A percentile compares a stretch with the other conserved stretches of the same genome.
These are phyloP conservation scores for Plebejus argus DNA, from an alignment of 2,888 invertebrate species.

Conservation along the genomic window DNA sequence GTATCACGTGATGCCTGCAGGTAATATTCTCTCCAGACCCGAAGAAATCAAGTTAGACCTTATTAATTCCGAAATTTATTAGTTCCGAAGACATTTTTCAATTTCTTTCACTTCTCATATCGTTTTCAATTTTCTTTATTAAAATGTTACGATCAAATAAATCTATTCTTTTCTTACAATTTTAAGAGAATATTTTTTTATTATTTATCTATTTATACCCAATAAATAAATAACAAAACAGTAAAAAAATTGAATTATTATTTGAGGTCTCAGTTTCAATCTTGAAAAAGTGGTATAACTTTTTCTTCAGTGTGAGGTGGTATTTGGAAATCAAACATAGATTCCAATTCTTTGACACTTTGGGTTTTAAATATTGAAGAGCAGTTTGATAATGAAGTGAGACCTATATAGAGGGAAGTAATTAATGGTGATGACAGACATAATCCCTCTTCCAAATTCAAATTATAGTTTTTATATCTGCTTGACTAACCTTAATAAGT, in stretches of 20 bases:
- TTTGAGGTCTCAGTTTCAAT: too few species aligned
- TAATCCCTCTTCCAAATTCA: background rate
- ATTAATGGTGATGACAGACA: background rate
- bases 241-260: too few species aligned
- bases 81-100: background rate
- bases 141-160: background rate
- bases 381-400: background rate
- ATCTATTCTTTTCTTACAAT: too few species aligned
- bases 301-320: too few species aligned
- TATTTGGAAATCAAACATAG: too few species aligned
- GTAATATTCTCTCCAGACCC: background rate
- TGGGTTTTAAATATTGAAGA: too few species aligned
- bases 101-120: background rate
- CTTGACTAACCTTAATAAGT: slow-evolving; percentile 14
- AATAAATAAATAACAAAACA: too few species aligned
- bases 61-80: slow-evolving; percentile 18
- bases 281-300: too few species aligned
- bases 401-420: background rate
- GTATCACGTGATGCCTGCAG: slow-evolving; percentile 20
- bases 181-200: too few species aligned
- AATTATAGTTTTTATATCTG: background rate
- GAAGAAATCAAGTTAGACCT: slow-evolving; percentile 16
- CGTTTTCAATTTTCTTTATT: background rate
- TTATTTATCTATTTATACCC: too few species aligned
- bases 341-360: too few species aligned